Percentiles rank a stretch among this genome's conserved stretches.
These are phyloP conservation scores for Azorinus chamasolen DNA, from an alignment of 2,888 invertebrate species.

Conservation along the genomic window DNA sequence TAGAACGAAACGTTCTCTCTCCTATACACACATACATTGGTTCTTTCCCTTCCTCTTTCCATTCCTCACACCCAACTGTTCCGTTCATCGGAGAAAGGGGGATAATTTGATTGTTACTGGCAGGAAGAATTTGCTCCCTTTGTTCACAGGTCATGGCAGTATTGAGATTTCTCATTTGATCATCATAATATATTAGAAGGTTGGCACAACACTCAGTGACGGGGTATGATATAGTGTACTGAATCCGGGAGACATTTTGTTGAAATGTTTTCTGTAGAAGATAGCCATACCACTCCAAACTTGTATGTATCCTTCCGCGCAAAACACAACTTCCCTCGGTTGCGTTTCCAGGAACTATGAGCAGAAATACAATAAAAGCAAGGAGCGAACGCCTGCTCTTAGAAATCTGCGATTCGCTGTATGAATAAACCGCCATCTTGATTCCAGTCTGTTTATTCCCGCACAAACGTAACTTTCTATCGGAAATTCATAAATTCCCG, in stretches of 20 bases:
- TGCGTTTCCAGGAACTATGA: slow-evolving; percentile 16
- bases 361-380: too few relatives aligned
- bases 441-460: too few relatives aligned
- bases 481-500: background rate
- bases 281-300: slow-evolving; percentile 80
- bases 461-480: background rate
- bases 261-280: slow-evolving; percentile 80
- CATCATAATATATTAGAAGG: slow-evolving; percentile 81
- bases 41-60: slow-evolving; percentile 72
- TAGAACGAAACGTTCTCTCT: slow-evolving; percentile 78
- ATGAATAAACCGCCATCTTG: too few relatives aligned
- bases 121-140: slow-evolving; percentile 73
- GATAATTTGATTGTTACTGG: slow-evolving; percentile 79
- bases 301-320: slow-evolving; percentile 77
- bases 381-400: too few relatives aligned
- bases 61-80: slow-evolving; percentile 74
- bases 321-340: slow-evolving; percentile 65
- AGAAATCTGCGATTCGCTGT: too few relatives aligned
- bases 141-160: slow-evolving; percentile 77
- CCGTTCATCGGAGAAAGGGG: slow-evolving; percentile 74
- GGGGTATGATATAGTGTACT: slow-evolving; percentile 81
- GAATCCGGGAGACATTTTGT: slow-evolving; percentile 75
- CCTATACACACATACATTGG: slow-evolving; percentile 78
- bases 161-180: slow-evolving; percentile 74
- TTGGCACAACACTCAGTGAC: slow-evolving; percentile 79